Evolutionary conservation across 2,797 vertebrate species (phyloP), one percentile per base, ranked within the genome.

Genomic region (Setipinna tenuifilis): DNA sequence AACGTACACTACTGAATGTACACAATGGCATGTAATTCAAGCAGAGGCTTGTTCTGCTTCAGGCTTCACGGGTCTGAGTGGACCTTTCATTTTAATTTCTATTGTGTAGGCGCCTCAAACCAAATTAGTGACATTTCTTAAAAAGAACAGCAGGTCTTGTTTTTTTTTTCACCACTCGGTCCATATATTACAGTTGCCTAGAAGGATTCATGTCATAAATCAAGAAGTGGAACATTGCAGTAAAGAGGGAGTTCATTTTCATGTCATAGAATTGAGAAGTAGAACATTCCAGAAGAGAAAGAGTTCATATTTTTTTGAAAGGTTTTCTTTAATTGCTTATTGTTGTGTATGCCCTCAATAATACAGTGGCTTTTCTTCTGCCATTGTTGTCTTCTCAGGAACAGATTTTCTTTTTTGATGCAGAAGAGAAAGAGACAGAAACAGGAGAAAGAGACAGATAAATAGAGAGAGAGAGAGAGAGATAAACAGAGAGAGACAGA

Each of bases 341-440:
- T 41, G 50, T 75, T 75, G 68, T 75, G 31, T 35, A 78, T 21
- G 35, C 31, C 31, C 71, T 78, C 6, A 78, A 78, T 78, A 41
- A 83, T 65, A 50, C 41, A 68, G 35, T 25, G 35, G 19, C 83
- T 50, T 7, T 19, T 25, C 65, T 71, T 23, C n/a, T 48, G 54
- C 35, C 50, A 57, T 83, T 83, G 68, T 85, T 84, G 35, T 78
- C 71, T 78, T 35, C 35, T 41, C 31, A 41, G 71, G 31, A 78
- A 78, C 71, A 41, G 16, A 78, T 78, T 78, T 54, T 78, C 41
- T 25, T 35, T 35, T 78, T 41, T 78, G 71, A 78, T 78, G 71
- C 71, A 78, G 19, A 58, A 58, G 17, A 59, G 58, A 59, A 17
- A 59, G 58, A 59, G 58, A 59, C 3, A 58, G 17, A 58, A 3